These are phyloP conservation scores for Drosophila mojavensis DNA, from an alignment of 1,140 invertebrate species.

Conservation along the genomic window DNA sequence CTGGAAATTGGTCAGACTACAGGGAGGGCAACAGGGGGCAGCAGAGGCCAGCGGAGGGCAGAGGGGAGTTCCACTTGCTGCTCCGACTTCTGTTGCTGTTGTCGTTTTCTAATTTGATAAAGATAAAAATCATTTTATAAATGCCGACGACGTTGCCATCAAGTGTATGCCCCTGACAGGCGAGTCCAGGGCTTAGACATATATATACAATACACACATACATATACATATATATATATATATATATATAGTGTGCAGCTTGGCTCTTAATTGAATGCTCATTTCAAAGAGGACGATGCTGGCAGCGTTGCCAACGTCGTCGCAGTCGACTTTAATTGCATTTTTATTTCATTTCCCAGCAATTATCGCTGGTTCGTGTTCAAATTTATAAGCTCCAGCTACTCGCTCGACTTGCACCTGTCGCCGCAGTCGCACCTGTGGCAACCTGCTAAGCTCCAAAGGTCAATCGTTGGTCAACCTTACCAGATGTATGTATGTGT, in stretches of 20 bases:
- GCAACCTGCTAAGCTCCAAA: constrained; percentile 59
- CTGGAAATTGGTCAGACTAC: constrained; percentile 40
- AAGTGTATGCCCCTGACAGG: constrained; percentile 57
- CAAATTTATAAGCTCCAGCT: constrained; percentile 70
- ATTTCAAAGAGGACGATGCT: constrained; percentile 55
- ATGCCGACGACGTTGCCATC: constrained; percentile 56
- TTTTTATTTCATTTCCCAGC: constrained; percentile 80
- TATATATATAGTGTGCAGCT: background rate
- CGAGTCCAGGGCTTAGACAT: constrained; percentile 23
- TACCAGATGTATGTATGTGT: constrained; percentile 38
- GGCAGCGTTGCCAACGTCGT: constrained; percentile 30
- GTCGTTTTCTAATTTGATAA: constrained; percentile 68
- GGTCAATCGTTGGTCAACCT: constrained; percentile 63
- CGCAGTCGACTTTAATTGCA: constrained; percentile 74
- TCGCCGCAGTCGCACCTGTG: constrained; percentile 34
- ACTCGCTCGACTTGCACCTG: constrained; percentile 29
- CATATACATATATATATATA: too few species aligned
- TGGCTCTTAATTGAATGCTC: constrained; percentile 75
- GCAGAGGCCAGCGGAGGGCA: background rate
- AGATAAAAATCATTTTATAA: constrained; percentile 81
- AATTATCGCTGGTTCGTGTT: constrained; percentile 78
- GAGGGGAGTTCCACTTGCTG: background rate
- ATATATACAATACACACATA: too few species aligned
- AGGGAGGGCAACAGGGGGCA: constrained; percentile 10
- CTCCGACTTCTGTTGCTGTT: constrained; percentile 24